Evolutionary conservation across 2,888 invertebrate genomes (phyloP), one percentile per base, ranked within the genome.

Genomic region (Colletes collaris): DNA sequence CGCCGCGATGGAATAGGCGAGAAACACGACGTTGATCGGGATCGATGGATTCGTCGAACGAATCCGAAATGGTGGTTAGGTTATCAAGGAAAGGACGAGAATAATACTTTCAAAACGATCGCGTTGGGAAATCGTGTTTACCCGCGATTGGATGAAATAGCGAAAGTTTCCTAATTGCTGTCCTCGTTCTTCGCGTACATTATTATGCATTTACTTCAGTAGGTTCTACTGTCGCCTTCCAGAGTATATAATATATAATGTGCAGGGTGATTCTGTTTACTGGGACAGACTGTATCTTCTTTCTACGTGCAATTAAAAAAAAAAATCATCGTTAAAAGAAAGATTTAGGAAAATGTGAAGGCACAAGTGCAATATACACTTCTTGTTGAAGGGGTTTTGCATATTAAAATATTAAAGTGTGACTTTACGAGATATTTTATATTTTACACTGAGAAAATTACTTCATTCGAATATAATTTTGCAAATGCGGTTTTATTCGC

Each of bases 141-240:
- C 35, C 27, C 58, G 72, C 72, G 60, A 44, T 71, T 63, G 13
- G 6, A 73, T 62, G 62, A 50, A 70, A 35, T 44, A 65, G 62
- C 58, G 66, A 64, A 66, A 76, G 56, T 81, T 58, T 78, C 72
- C 78, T 65, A 67, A 84, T 83, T 79, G 68, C 77, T 85, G 83
- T 88, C 85, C 88, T 89, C 85, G 76, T 88, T 88, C 83, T 87
- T 84, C 86, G 85, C 87, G 87, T 88, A 88, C 86, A 69, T 81
- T 82, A 83, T 88, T 85, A 88, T 91, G 90, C 91, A 90, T 92
- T 92, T 91, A 92, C 89, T 90, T 91, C 89, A 88, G 89, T 92
- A 91, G 89, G 82, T 82, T 90, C 89, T 90, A 90, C 89, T 89
- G 90, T 91, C 90, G 90, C 91, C 91, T 92, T 92, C 89, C 89